Percentiles rank a stretch among this genome's conserved stretches.
Evolutionary conservation across 2,888 invertebrate genomes (phyloP).

Genomic region (Nematopogon swammerdamellus): DNA sequence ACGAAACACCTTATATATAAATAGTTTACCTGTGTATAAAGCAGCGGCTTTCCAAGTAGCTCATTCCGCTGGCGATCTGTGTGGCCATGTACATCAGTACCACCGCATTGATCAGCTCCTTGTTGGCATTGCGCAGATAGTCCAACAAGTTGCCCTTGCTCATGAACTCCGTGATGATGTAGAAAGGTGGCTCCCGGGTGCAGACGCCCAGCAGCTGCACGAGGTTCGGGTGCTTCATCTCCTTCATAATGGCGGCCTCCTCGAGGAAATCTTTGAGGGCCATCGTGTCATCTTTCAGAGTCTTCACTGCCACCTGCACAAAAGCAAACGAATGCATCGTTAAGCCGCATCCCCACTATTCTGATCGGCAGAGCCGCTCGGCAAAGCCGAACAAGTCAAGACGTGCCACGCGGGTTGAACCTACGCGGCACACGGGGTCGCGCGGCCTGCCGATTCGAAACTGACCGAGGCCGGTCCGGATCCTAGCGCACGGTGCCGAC

Average conservation of each 20-base stretch:
- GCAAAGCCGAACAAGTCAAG: no score
- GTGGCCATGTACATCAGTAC: constrained; percentile 99
- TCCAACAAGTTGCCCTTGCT: constrained; percentile 96
- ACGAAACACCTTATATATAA: no score
- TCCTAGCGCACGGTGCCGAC: no score
- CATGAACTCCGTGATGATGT: constrained; percentile 99
- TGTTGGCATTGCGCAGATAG: constrained; percentile 83
- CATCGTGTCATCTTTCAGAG: constrained; percentile 99
- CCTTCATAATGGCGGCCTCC: constrained; percentile 99
- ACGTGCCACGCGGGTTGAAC: no score
- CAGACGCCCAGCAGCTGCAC: constrained; percentile 98
- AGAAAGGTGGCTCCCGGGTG: constrained; percentile 98
- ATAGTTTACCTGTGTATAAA: constrained; percentile 92
- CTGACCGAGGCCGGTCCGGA: no score
- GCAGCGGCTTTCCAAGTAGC: constrained; percentile 91
- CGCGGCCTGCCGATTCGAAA: no score
- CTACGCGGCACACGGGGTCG: no score
- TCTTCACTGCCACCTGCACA: constrained; percentile 92
- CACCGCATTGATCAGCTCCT: constrained; percentile 88
- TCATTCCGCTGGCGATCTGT: constrained; percentile 99
- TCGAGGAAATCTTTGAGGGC: constrained; percentile 98
- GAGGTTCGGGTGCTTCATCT: constrained; percentile 98
- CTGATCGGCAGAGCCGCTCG: no score
- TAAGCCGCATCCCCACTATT: no score
- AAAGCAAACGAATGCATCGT: no score